Evolutionary conservation across 2,888 invertebrate species (phyloP).

Genomic region (Drosophila rellima): DNA sequence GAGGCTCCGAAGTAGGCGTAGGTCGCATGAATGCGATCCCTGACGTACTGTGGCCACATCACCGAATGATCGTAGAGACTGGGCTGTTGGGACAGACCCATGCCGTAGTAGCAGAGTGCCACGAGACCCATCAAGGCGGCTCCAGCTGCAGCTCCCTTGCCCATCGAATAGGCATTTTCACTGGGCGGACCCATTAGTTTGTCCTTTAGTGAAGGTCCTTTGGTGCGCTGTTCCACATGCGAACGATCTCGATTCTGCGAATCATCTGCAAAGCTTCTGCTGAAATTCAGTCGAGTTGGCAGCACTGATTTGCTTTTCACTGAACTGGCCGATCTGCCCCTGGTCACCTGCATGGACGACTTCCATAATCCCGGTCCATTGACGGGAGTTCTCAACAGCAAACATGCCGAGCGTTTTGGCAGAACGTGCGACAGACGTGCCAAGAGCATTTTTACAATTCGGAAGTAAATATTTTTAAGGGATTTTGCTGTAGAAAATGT

Average conservation of each 20-base stretch:
- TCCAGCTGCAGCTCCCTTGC: conserved; percentile 95
- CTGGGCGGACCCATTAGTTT: conserved; percentile 91
- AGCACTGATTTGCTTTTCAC: conserved; percentile 11
- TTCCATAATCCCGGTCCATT: conserved; percentile 34
- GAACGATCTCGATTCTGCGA: conserved; percentile 47
- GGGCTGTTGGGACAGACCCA: conserved; percentile 92
- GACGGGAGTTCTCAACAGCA: conserved; percentile 22
- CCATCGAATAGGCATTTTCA: conserved; percentile 93
- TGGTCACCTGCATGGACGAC: conserved; percentile 24
- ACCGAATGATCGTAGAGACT: conserved; percentile 94
- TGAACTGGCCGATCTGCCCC: neutral
- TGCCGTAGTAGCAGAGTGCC: conserved; percentile 97
- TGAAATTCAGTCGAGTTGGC: conserved; percentile 8
- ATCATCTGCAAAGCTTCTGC: conserved; percentile 44
- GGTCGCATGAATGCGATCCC: conserved; percentile 94
- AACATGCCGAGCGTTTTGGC: conserved; percentile 34
- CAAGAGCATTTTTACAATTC: conserved; percentile 52
- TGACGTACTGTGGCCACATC: conserved; percentile 98
- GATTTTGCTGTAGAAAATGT: conserved; percentile 9
- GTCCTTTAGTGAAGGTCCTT: conserved; percentile 87
- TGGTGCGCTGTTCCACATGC: conserved; percentile 86
- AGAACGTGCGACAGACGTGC: conserved; percentile 52
- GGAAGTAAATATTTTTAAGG: neutral
- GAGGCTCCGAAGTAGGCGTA: conserved; percentile 97
- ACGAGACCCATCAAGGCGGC: conserved; percentile 95